Conservation (phyloP, 2,888 invertebrate species). For the Agriopis marginaria region DNA sequence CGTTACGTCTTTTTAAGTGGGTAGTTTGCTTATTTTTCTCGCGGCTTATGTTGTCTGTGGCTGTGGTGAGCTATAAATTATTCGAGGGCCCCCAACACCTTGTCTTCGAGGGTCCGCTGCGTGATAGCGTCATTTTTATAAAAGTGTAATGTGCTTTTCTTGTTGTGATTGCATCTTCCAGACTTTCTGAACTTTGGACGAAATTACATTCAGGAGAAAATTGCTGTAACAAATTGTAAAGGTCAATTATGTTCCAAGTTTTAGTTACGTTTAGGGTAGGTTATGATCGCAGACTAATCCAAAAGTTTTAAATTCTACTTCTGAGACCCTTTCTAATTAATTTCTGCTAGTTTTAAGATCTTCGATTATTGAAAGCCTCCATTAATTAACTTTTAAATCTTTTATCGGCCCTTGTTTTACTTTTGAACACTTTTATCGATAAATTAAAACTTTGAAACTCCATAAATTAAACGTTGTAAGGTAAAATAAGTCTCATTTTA, state of each 20-base stretch:
- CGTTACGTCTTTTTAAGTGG: conserved; percentile 75
- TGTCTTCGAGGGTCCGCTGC: conserved; percentile 64
- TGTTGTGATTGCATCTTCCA: conserved; percentile 73
- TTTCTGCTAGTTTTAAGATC: conserved; percentile 11
- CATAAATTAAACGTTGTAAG: conserved; percentile 3
- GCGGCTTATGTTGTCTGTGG: conserved; percentile 81
- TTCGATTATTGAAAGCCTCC: conserved; percentile 22
- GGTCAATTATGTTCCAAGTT: background rate
- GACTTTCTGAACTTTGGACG: conserved; percentile 13
- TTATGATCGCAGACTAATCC: background rate
- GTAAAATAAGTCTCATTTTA: conserved; percentile 4
- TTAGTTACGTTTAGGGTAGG: background rate
- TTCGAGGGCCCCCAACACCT: conserved; percentile 81
- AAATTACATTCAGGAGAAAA: conserved; percentile 16
- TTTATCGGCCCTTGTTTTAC: conserved; percentile 20
- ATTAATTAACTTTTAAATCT: conserved; percentile 22
- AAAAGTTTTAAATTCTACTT: background rate
- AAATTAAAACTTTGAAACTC: conserved; percentile 19
- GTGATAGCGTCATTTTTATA: conserved; percentile 84
- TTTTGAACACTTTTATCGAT: conserved; percentile 16
- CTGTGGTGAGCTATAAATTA: conserved; percentile 80
- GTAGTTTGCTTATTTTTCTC: conserved; percentile 84
- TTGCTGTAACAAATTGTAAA: conserved; percentile 2
- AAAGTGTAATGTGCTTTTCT: conserved; percentile 82
- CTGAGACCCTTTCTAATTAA: conserved; percentile 7